Evolutionary conservation across 2,797 vertebrate species (phyloP), one percentile per base, ranked within the genome.

Genomic region (Paramormyrops hopkinsi): DNA sequence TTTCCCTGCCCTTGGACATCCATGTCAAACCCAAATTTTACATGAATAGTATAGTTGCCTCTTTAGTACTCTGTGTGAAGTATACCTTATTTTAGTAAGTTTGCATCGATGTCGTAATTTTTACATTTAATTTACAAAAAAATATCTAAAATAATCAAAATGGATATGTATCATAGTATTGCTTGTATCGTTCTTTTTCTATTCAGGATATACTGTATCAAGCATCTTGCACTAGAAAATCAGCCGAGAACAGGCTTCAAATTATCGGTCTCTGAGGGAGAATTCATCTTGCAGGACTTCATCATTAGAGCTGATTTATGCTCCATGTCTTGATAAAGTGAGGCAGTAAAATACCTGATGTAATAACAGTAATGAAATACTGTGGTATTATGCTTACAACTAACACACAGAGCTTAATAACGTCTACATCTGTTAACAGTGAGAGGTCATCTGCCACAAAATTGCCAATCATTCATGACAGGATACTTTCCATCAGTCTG

Each of bases 331-430:
- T 83, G 62, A 86, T 86, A 86, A 65, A 86, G 88, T 88, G 48
- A 86, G 89, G 87, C 83, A 86, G 89, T 76, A 90, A 87, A 86
- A 86, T 62, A 88, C 84, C 89, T 86, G 59, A 86, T 88, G 48
- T 25, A 90, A 90, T 88, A 56, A 90, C 41, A 4, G 44, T 73
- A 83, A 89, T 89, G 59, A 86, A 89, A 69, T 56, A 85, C 88
- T 59, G 79, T 62, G 88, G 79, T 86, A 85, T n/a, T 69, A 69
- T 69, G 37, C 59, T 88, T 88, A 65, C 59, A 88, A 88, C 82
- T 56, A 33, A 53, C 37, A 44, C 82, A 19, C 54, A 25, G 54
- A 25, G 56, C 29, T 89, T 89, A 89, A 69, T 48, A 86, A 86
- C 7, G 12, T 85, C 79, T 59, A 37, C 22, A 62, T 85, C 53